These are phyloP conservation scores for Sogatella furcifera DNA, from an alignment of 1,140 invertebrate species.

Conservation along the genomic window DNA sequence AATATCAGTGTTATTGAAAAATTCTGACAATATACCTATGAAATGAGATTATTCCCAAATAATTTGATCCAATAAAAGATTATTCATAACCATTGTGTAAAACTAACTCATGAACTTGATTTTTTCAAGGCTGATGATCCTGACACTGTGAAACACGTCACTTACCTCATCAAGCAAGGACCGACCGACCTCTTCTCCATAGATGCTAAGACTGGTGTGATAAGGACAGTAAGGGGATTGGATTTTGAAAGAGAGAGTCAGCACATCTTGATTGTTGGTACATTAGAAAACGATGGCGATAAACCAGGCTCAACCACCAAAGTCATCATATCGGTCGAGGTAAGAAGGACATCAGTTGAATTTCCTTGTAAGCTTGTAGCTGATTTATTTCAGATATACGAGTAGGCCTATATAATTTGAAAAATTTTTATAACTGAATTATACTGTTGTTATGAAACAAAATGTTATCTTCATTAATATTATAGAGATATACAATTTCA, in stretches of 20 bases:
- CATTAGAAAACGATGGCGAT: constrained; percentile 62
- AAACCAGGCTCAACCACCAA: constrained; percentile 59
- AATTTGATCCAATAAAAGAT: too few species aligned
- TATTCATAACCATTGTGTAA: too few species aligned
- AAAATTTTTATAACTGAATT: not conserved
- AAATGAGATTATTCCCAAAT: too few species aligned
- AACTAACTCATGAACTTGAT: not conserved
- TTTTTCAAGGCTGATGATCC: constrained; percentile 54
- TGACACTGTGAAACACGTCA: constrained; percentile 66
- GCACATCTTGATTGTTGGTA: constrained; percentile 66
- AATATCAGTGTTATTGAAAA: too few species aligned
- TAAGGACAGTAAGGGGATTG: constrained; percentile 60
- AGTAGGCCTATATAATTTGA: too few species aligned
- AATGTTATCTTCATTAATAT: too few species aligned
- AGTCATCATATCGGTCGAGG: constrained; percentile 64
- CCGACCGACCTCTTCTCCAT: constrained; percentile 70
- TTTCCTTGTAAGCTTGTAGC: too few species aligned
- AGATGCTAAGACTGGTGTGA: constrained; percentile 61
- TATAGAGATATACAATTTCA: too few species aligned
- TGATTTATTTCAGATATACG: too few species aligned
- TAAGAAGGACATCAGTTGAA: constrained; percentile 31
- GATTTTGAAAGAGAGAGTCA: constrained; percentile 67
- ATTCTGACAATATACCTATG: too few species aligned
- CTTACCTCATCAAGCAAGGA: constrained; percentile 73
- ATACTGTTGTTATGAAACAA: too few species aligned